Base-by-base conservation (phyloP, 1,140 invertebrate genomes). In the Brachionus angularis region DNA sequence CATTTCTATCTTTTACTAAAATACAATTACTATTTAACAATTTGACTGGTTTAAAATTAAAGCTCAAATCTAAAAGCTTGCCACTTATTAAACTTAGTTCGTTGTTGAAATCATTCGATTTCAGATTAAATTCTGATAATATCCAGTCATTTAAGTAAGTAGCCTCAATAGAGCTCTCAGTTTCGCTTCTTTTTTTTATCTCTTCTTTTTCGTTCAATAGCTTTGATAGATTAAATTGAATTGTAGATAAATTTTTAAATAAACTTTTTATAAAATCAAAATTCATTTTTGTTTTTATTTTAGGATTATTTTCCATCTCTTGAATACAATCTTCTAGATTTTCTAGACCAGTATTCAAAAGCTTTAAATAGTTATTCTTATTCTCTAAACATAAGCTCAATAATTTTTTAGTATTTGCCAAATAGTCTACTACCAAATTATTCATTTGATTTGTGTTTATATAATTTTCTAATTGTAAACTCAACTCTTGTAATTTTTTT, bases 141-240 rank as follows among this genome's bases (percentile, higher is more conserved):
- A 67, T 33, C 62, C 62, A 67, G 29, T 67, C 62, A 7, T 47
- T 67, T 25, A 67, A 67, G 29, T 34, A 31, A 27, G 21, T 50
- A 3, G n/a, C 21, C 18, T 29, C 14, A n/a, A 4, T 5, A 21
- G 7, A 23, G 10, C 16, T 25, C 21, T 21, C 12, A 23, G n/a
- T 29, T 21, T 46, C 29, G 12, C 5, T 12, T 46, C 33, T 34
- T 1, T 3, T 23, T 18, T 49, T 16, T 33, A 5, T 49, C 5
- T 44, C 25, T 33, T 44, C 39, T 14, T 8, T 64, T 23, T 34
- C 23, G 21, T 47, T 47, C 23, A 31, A 34, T 67, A 52, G 16
- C 49, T 67, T 46, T 1, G 47, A 50, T n/a, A 10, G 39, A 42
- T 10, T 16, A 16, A 10, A 16, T 42, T 42, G 39, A 10, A 16